A percentile compares a stretch with the other conserved stretches of the same genome.
Conservation (phyloP, 2,888 invertebrate species). For the Leucophora obtusa region DNA sequence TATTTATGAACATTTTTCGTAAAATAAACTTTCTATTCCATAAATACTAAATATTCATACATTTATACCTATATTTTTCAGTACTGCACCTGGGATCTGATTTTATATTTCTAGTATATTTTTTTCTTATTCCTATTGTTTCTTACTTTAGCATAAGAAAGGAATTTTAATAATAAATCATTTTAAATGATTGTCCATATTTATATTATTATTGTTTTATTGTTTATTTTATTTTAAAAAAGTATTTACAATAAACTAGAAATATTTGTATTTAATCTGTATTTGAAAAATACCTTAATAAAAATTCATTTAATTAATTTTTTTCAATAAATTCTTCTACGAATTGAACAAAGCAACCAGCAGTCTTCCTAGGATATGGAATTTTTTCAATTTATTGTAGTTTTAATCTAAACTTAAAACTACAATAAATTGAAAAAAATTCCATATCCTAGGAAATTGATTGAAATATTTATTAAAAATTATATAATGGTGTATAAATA, state of each 20-base stretch:
- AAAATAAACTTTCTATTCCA: not conserved
- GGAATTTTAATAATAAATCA: conserved; percentile 32
- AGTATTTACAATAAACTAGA: conserved; percentile 39
- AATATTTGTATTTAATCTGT: conserved; percentile 42
- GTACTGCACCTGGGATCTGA: too few relatives aligned
- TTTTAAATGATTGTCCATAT: conserved; percentile 37
- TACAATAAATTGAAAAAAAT: too few relatives aligned
- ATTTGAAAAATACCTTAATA: conserved; percentile 21
- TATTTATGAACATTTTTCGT: conserved; percentile 44
- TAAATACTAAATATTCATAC: not conserved
- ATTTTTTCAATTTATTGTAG: too few relatives aligned
- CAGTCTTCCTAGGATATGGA: too few relatives aligned
- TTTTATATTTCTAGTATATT: too few relatives aligned
- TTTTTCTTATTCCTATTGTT: too few relatives aligned
- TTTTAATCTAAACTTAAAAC: too few relatives aligned
- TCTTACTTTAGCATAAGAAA: too few relatives aligned
- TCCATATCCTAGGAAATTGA: too few relatives aligned
- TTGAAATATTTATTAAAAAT: too few relatives aligned
- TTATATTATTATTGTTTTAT: conserved; percentile 33
- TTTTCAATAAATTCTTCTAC: conserved; percentile 5
- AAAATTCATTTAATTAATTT: conserved; percentile 33
- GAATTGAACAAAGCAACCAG: not conserved
- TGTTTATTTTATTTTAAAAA: conserved; percentile 36
- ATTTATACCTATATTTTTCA: too few relatives aligned
- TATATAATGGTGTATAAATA: too few relatives aligned